These are phyloP conservation scores for Corella eumyota DNA, from an alignment of 23 tunicate genomes.

Conservation along the genomic window DNA sequence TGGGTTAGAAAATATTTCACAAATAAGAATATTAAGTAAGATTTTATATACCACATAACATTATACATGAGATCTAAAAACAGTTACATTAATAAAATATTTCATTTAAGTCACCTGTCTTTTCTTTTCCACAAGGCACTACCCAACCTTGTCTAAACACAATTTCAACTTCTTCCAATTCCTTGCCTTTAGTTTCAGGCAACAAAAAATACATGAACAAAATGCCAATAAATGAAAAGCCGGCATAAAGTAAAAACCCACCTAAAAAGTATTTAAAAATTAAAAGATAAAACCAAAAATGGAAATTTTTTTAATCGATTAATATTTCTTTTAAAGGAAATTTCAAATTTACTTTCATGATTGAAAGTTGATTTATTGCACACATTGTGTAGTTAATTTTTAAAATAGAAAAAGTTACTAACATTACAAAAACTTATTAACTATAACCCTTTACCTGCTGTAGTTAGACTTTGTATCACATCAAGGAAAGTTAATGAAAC, in stretches of 20 bases:
- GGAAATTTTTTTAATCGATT: neutral
- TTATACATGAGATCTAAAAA: no score
- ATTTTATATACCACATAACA: no score
- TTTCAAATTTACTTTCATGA: neutral
- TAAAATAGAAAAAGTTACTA: no score
- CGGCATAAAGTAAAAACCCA: constrained; percentile 68
- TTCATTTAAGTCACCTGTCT: constrained; percentile 3
- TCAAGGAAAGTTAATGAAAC: constrained; percentile 86
- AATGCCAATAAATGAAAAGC: constrained; percentile 53
- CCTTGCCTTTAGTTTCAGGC: constrained; percentile 94
- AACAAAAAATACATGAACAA: constrained; percentile 59
- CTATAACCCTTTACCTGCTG: no score
- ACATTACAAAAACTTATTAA: no score
- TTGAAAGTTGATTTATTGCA: neutral
- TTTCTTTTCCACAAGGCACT: constrained; percentile 35
- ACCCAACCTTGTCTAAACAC: constrained; percentile 46
- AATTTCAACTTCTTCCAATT: constrained; percentile 65
- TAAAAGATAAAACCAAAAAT: no score
- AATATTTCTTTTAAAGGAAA: neutral
- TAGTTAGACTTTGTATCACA: constrained; percentile 43
- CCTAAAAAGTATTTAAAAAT: constrained; percentile 50
- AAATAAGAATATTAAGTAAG: no score
- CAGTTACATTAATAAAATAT: no score
- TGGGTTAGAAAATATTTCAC: no score
- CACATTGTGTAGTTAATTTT: no score